Conservation (phyloP, 2,113 vertebrate genomes). For the Ailuropoda melanoleuca region DNA sequence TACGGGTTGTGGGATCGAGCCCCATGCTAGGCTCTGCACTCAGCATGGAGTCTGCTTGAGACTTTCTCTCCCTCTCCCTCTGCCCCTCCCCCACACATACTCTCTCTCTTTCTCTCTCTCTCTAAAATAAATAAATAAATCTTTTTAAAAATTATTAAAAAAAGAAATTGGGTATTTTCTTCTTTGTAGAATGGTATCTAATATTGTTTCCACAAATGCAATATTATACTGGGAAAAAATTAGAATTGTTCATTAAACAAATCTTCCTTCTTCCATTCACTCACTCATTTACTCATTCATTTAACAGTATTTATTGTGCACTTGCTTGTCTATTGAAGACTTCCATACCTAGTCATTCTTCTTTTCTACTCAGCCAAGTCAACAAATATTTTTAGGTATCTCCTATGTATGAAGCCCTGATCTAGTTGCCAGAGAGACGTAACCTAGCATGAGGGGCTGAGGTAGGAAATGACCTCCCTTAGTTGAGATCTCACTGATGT, state of each 20-base stretch:
- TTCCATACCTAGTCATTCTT: neutral
- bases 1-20: neutral
- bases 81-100: neutral
- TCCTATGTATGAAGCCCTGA: neutral
- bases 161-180: slow-evolving; percentile 14
- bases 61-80: neutral
- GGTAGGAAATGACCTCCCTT: neutral
- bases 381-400: neutral
- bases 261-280: neutral
- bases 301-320: neutral
- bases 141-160: neutral
- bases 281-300: neutral
- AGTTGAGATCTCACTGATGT: neutral
- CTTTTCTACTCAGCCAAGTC: neutral
- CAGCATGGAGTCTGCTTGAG: neutral
- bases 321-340: neutral
- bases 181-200: slow-evolving; percentile 7
- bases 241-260: neutral
- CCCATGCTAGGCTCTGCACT: neutral
- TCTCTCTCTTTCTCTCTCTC: neutral
- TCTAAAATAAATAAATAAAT: neutral
- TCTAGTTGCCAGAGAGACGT: neutral
- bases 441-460: neutral
- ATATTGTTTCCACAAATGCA: neutral
- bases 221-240: neutral